Conservation (phyloP, 2,113 vertebrate genomes). For the Halichoerus grypus region DNA sequence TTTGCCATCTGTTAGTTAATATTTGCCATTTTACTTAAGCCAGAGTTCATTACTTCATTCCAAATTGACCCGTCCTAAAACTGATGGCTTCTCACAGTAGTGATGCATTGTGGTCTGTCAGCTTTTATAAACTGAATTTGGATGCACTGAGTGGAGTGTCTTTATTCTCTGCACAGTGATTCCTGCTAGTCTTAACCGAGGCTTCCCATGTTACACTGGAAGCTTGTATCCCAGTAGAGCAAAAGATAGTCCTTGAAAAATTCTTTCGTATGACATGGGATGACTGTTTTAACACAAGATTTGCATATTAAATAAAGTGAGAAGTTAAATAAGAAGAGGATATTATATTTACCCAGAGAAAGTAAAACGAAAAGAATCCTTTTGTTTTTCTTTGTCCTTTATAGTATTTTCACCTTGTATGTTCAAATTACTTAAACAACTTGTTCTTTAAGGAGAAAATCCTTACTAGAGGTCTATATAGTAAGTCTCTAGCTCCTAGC, state of each 20-base stretch:
- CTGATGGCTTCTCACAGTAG: neutral
- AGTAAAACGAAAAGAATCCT: neutral
- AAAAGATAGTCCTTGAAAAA: neutral
- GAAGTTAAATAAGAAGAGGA: neutral
- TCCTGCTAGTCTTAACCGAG: neutral
- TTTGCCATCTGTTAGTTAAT: constrained; percentile 31
- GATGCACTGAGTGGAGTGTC: neutral
- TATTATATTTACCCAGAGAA: neutral
- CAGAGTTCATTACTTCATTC: constrained; percentile 26
- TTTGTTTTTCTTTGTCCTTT: neutral
- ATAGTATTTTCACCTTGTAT: neutral
- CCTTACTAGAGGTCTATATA: neutral
- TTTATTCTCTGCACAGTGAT: neutral
- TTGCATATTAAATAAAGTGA: neutral
- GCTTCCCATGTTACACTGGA: neutral
- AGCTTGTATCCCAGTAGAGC: neutral
- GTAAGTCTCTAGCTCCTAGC: neutral
- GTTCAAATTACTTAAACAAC: neutral
- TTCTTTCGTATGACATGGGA: neutral
- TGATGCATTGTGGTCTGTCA: neutral
- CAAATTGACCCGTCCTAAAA: constrained; percentile 23
- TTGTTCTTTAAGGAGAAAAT: neutral
- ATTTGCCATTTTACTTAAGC: constrained; percentile 3
- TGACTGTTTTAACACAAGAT: neutral
- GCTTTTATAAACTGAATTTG: neutral